Evolutionary conservation across 2,888 invertebrate species (phyloP).

Genomic region (Amphipyra berbera): DNA sequence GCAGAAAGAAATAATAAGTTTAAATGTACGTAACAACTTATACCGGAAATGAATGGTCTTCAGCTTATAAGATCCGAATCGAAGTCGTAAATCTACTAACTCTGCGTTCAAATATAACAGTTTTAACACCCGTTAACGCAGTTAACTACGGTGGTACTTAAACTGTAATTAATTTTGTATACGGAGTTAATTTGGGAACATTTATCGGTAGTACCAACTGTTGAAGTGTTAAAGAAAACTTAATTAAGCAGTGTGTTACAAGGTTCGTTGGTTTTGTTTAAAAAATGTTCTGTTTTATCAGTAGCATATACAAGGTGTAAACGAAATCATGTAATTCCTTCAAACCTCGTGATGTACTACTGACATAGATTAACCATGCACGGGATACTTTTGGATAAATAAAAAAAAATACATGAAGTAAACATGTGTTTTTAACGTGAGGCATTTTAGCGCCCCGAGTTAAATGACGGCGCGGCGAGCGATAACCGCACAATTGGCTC

Average conservation of each 20-base stretch:
- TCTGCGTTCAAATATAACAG: slow-evolving; percentile 59
- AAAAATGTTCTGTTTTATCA: no score
- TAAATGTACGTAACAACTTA: neutral
- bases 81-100: slow-evolving; percentile 60
- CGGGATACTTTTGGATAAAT: no score
- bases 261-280: neutral
- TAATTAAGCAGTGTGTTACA: neutral
- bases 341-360: no score
- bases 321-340: no score
- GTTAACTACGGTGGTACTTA: slow-evolving; percentile 28
- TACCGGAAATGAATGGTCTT: slow-evolving; percentile 35
- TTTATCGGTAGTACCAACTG: slow-evolving; percentile 17
- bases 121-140: slow-evolving; percentile 28
- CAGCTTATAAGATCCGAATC: slow-evolving; percentile 41
- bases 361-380: no score
- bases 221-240: slow-evolving; percentile 13
- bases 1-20: slow-evolving; percentile 13
- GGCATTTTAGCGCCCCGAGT: no score
- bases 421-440: no score
- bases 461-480: no score
- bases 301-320: no score
- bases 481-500: no score
- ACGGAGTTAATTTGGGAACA: slow-evolving; percentile 29
- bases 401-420: no score
- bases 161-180: slow-evolving; percentile 46